Evolutionary conservation across 2,888 invertebrate species (phyloP).

Genomic region (Torymus texanus): DNA sequence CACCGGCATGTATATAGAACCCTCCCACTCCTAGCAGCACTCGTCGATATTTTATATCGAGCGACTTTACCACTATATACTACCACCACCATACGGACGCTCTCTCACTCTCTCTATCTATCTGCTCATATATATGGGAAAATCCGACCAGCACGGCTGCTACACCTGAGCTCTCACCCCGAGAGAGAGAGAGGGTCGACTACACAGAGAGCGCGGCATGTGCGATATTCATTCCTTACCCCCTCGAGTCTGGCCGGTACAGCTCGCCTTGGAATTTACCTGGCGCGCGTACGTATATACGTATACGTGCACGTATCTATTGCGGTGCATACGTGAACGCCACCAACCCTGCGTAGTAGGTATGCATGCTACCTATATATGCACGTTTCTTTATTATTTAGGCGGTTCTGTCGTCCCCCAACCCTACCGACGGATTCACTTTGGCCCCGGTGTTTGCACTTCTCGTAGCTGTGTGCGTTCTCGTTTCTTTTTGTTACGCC

Average conservation of each 20-base stretch:
- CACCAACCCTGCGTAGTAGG: background rate
- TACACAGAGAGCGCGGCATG: background rate
- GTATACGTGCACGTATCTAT: background rate
- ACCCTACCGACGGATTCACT: constrained; percentile 16
- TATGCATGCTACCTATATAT: constrained; percentile 11
- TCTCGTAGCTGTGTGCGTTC: background rate
- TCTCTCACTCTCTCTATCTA: background rate
- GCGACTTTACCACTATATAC: constrained; percentile 3
- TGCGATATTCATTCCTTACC: constrained; percentile 42
- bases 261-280: constrained; percentile 26
- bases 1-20: background rate
- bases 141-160: constrained; percentile 27
- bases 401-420: background rate
- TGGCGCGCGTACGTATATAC: background rate
- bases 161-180: constrained; percentile 39
- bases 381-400: constrained; percentile 46
- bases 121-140: no score
- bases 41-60: constrained; percentile 49
- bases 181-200: background rate
- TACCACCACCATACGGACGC: background rate
- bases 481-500: no score
- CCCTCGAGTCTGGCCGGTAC: constrained; percentile 12
- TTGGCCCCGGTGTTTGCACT: constrained; percentile 11
- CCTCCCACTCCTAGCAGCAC: background rate
- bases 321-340: background rate